phyloP scores from a whole-genome alignment of 2,888 invertebrate genomes.

The Anorthoa munda region DNA sequence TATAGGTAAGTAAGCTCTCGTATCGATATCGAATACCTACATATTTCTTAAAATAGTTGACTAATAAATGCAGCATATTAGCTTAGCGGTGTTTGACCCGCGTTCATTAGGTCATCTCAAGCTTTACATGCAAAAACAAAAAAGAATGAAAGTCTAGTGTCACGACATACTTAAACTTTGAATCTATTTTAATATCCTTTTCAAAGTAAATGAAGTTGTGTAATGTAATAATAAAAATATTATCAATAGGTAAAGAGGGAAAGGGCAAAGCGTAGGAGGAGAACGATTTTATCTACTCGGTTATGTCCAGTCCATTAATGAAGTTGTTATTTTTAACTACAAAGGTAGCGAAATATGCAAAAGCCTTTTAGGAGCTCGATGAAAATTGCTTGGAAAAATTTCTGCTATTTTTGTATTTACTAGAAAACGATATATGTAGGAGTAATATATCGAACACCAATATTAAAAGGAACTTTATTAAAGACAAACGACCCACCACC shows the following conservation, averaged over 20 bases:
- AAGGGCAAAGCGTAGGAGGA: constrained; percentile 45
- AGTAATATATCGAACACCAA: not conserved
- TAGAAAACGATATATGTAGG: not conserved
- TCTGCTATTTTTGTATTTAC: not conserved
- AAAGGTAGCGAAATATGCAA: constrained; percentile 28
- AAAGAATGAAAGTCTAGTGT: not conserved
- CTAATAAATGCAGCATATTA: not conserved
- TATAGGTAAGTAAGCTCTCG: not conserved
- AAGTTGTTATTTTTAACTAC: constrained; percentile 53
- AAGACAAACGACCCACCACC: no score
- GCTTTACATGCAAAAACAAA: constrained; percentile 15
- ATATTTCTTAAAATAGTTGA: not conserved
- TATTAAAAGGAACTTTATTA: not conserved
- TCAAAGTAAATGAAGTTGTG: constrained; percentile 8
- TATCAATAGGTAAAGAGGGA: constrained; percentile 18
- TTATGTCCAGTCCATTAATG: constrained; percentile 14
- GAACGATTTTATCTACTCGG: constrained; percentile 2
- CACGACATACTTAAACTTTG: not conserved
- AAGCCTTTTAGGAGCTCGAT: not conserved
- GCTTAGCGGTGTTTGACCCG: constrained; percentile 4
- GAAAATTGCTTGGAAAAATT: not conserved
- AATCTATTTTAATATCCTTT: constrained; percentile 30
- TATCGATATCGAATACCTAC: not conserved
- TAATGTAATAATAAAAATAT: constrained; percentile 10
- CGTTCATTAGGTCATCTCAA: constrained; percentile 32